Percentiles rank a stretch among this genome's conserved stretches.
These are phyloP conservation scores for Nyctereutes procyonoides DNA, from an alignment of 2,113 vertebrate species.

Conservation along the genomic window DNA sequence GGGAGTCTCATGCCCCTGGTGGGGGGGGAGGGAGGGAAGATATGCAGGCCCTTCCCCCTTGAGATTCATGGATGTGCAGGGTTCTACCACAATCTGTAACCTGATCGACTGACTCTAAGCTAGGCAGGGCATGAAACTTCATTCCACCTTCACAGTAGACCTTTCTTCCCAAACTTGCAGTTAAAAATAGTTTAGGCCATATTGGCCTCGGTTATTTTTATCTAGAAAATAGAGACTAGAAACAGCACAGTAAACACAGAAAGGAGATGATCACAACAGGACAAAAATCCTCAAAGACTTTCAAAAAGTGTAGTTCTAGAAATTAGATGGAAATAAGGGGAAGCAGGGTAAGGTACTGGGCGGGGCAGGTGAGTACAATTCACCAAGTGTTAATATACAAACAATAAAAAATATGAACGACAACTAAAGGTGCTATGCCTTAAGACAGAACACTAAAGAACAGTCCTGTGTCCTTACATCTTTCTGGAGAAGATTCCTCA, in stretches of 20 bases:
- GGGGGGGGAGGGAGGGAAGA: neutral
- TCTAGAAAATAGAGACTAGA: conserved; percentile 64
- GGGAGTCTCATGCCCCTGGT: neutral
- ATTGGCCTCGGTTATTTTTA: conserved; percentile 67
- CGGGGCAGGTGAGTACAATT: neutral
- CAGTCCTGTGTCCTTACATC: neutral
- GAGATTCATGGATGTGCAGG: neutral
- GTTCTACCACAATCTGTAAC: neutral
- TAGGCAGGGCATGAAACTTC: neutral
- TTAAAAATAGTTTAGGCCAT: conserved; percentile 59
- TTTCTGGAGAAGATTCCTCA: neutral
- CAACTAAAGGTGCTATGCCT: neutral
- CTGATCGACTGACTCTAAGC: neutral
- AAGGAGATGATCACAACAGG: neutral
- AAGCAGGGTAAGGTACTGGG: neutral
- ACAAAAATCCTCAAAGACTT: neutral
- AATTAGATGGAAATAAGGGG: neutral
- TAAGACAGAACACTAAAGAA: neutral
- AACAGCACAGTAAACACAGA: neutral
- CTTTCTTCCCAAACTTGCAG: conserved; percentile 48
- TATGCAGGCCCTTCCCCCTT: neutral
- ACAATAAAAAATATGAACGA: neutral
- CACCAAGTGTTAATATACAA: neutral
- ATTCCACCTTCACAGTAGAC: conserved; percentile 52
- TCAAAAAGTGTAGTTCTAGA: neutral